These are phyloP conservation scores for Araneus ventricosus DNA, from an alignment of 1,140 invertebrate genomes.

Conservation along the genomic window DNA sequence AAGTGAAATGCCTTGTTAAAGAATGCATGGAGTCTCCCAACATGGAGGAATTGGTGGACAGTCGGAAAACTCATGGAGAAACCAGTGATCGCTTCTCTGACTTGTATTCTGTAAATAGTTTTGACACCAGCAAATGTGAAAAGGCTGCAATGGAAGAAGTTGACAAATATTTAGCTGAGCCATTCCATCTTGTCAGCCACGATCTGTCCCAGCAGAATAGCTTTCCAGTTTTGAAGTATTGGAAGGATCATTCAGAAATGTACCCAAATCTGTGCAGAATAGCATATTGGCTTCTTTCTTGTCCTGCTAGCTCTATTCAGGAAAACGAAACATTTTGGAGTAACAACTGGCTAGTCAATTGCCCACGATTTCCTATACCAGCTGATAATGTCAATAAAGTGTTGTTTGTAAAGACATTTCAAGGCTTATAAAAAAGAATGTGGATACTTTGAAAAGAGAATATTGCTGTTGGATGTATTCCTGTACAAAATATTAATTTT, in stretches of 20 bases:
- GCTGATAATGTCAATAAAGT: constrained; percentile 67
- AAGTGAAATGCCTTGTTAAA: constrained; percentile 58
- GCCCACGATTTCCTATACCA: constrained; percentile 36
- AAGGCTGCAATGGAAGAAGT: constrained; percentile 60
- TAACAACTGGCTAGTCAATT: constrained; percentile 60
- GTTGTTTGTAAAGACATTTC: constrained; percentile 57
- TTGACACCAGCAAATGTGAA: constrained; percentile 51
- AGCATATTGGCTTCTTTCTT: constrained; percentile 53
- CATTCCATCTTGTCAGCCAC: background rate
- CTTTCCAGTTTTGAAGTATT: constrained; percentile 53
- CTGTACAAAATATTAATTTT: too few species aligned
- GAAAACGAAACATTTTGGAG: constrained; percentile 32
- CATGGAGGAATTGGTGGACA: constrained; percentile 31
- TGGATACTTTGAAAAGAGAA: too few species aligned
- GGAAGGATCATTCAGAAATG: constrained; percentile 37
- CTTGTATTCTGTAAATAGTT: background rate
- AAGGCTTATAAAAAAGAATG: constrained; percentile 9
- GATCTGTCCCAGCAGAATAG: background rate
- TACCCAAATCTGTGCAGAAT: constrained; percentile 56
- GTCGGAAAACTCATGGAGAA: background rate
- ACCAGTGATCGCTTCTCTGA: background rate
- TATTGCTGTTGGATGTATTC: too few species aligned
- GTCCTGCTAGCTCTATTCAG: constrained; percentile 38
- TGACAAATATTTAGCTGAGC: constrained; percentile 50
- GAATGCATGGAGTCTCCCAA: constrained; percentile 66